Conservation (phyloP, 1,140 invertebrate genomes). For the Bombus pyrosoma region DNA sequence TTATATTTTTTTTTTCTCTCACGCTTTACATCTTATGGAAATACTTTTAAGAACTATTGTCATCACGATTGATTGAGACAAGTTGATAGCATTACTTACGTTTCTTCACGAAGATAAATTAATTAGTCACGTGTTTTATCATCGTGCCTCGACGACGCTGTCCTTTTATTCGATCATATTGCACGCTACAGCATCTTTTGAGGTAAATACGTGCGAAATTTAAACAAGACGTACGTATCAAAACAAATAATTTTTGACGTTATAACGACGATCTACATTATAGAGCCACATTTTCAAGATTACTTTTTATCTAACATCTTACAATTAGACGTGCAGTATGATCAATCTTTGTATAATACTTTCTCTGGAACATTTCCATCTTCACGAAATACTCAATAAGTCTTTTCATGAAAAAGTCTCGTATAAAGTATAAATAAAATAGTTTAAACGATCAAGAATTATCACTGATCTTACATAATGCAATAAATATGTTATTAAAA, state of each 20-base stretch:
- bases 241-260: slow-evolving; percentile 23
- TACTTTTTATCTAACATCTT: background rate
- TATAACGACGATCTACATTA: background rate
- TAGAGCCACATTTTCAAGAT: background rate
- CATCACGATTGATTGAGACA: slow-evolving; percentile 77
- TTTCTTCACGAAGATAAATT: slow-evolving; percentile 58
- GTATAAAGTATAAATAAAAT: slow-evolving; percentile 58
- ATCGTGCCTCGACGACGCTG: slow-evolving; percentile 43
- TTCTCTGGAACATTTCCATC: slow-evolving; percentile 39
- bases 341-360: slow-evolving; percentile 53
- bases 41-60: slow-evolving; percentile 77
- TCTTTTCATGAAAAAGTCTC: slow-evolving; percentile 28
- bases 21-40: slow-evolving; percentile 54
- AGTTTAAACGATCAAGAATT: background rate
- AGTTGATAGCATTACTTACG: slow-evolving; percentile 66
- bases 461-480: slow-evolving; percentile 55
- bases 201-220: background rate
- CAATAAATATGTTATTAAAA: slow-evolving; percentile 64
- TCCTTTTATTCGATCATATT: slow-evolving; percentile 64
- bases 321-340: slow-evolving; percentile 57
- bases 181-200: slow-evolving; percentile 56
- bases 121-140: slow-evolving; percentile 55
- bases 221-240: background rate
- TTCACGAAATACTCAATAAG: slow-evolving; percentile 20
- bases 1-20: slow-evolving; percentile 36